Percentiles rank a stretch among this genome's conserved stretches.
Conservation (phyloP, 2,797 vertebrate species). For the Podargus strigoides region DNA sequence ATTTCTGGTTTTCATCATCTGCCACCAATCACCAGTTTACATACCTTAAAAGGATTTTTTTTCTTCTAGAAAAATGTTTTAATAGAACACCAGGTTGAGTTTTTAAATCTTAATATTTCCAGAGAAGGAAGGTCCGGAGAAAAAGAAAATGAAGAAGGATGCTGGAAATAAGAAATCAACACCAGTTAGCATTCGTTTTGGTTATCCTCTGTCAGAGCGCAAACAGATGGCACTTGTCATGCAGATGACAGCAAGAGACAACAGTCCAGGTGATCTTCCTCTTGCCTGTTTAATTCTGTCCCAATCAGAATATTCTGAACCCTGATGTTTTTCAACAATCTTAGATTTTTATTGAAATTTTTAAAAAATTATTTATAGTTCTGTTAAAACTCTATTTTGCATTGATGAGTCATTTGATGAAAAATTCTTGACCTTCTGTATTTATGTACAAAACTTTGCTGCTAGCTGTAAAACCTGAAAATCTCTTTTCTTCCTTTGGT, state of each 20-base stretch:
- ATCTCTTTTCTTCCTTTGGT: not conserved
- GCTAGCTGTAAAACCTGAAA: not conserved
- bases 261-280: constrained; percentile 91
- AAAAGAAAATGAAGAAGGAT: constrained; percentile 97
- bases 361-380: not conserved
- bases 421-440: not conserved
- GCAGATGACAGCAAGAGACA: constrained; percentile 98
- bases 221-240: constrained; percentile 99
- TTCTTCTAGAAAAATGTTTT: not conserved
- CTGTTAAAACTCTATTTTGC: not conserved
- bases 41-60: not conserved
- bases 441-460: not conserved
- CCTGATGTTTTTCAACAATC: not conserved
- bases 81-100: not conserved
- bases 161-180: constrained; percentile 90
- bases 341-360: not conserved
- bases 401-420: not conserved
- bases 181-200: constrained; percentile 93
- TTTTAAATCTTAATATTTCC: constrained; percentile 69
- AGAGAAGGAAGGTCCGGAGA: constrained; percentile 98
- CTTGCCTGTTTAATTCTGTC: not conserved
- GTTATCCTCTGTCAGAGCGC: constrained; percentile 96
- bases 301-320: not conserved
- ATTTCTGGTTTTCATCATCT: not conserved
- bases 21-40: not conserved